Conservation (phyloP, 1,140 invertebrate genomes). For the Eurytemora carolleeae region DNA sequence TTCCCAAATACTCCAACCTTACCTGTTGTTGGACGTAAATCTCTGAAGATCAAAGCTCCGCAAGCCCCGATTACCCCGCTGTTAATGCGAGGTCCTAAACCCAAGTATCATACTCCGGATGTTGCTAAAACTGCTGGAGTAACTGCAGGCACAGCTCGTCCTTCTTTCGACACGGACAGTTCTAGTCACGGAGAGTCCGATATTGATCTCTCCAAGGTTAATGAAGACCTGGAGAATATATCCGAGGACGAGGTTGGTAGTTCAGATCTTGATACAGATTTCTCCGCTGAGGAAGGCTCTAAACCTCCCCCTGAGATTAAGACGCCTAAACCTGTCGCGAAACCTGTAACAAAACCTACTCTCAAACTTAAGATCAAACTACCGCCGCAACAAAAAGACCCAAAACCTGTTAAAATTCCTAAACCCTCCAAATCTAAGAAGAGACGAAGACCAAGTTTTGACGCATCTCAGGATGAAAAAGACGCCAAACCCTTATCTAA, state of each 20-base stretch:
- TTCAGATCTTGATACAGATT: constrained; percentile 14
- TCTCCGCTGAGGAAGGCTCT: constrained; percentile 10
- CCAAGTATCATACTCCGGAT: constrained; percentile 11
- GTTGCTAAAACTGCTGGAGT: constrained; percentile 1
- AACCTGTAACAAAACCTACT: constrained; percentile 1
- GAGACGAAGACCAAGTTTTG: background rate
- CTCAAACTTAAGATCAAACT: constrained; percentile 14
- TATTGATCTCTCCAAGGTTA: background rate
- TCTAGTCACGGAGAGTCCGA: constrained; percentile 10
- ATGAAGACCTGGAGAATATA: background rate
- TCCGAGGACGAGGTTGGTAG: background rate
- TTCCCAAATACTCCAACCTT: background rate
- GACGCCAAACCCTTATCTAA: constrained; percentile 1
- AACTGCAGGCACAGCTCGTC: constrained; percentile 6
- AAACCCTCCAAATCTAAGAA: background rate
- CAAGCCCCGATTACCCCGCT: background rate
- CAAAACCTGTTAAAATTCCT: background rate
- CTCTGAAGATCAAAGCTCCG: background rate
- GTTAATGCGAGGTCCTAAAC: background rate
- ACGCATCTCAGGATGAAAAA: background rate
- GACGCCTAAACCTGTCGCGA: background rate
- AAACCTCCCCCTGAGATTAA: background rate
- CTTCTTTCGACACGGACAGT: constrained; percentile 1
- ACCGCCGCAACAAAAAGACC: constrained; percentile 1
- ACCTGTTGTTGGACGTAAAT: background rate